Base-by-base conservation (phyloP, 2,888 invertebrate species). In the Microplitis deprimator region DNA sequence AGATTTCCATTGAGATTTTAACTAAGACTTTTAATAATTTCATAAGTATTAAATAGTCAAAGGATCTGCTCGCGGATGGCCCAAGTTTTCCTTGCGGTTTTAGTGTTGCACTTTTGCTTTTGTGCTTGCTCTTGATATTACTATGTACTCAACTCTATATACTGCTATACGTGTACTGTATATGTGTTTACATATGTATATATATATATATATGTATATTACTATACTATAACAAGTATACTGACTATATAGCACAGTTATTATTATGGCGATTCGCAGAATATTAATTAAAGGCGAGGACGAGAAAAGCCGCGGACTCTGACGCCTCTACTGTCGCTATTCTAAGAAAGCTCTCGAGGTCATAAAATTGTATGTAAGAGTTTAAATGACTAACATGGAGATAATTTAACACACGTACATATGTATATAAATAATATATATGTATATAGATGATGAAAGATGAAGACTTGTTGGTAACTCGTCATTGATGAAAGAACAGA, bases 261-360 rank as follows among this genome's bases (percentile, higher is more conserved):
- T 85, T 84, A 85, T 84, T 79, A 29, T 29, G 29, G 83, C 83
- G 81, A 82, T 86, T 87, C 86, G 80, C 76, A 84, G 87, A 86
- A 87, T 86, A 87, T 86, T 86, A 86, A 87, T 87, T 84, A 86
- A 83, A 83, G 84, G 80, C 79, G 79, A 80, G 79, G 81, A 80
- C 79, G 81, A 78, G 82, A 82, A 82, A 85, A 83, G 81, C 83
- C 79, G 73, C 68, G 68, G 64, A 68, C 40, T 40, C 62, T 68
- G 68, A 50, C 13, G 60, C 68, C 68, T 39, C 16, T 67, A 70
- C 68, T 73, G 72, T 74, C 77, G 70, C 71, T 71, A 69, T 82
- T 82, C 81, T 75, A 20, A 77, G 81, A 80, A 82, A 75, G 67
- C 65, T 72, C 61, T 61, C 79, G 80, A 82, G 81, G 79, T 81